Base-by-base conservation (phyloP, 2,888 invertebrate species). In the Cremastobaeus sp. region DNA sequence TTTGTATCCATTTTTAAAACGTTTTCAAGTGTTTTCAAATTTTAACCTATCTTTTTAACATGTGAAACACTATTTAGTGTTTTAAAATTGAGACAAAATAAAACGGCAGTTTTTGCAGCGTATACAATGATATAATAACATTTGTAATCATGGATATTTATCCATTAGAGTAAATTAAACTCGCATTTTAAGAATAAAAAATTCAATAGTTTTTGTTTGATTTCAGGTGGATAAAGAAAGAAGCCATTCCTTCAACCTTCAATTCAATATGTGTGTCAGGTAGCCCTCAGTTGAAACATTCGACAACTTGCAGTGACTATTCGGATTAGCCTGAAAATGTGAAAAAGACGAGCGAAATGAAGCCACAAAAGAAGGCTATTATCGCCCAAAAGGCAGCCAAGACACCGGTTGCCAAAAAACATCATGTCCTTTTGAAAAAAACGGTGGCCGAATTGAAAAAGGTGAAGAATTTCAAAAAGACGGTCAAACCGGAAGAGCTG, bases 291-390 rank as follows among this genome's bases (percentile, higher is more conserved):
- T 68, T 55, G 73, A 59, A 48, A 55, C 43, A 50, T 60, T 50
- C 25, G 66, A 54, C 52, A 69, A 71, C 47, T 48, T 17, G 6
- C 17, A 54, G 3, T 25, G 9, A 41, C 48, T 48, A 47, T 25
- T 41, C 45, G 39, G 47, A 74, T 72, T 70, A 59, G 72, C 66
- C 71, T 73, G 77, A 86, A 86, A 79, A 86, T 86, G 86, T 86
- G 83, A 87, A 83, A 76, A 74, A 76, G 77, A 75, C 76, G 70
- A 70, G 77, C 76, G 82, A 80, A 82, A 88, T 88, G 88, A 88
- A 86, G 85, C 86, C 87, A 80, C 87, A 87, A 81, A 88, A 87
- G 80, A 87, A 88, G 87, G 85, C 84, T 76, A 79, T 81, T 62
- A 83, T 83, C 82, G 84, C 82, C 84, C 81, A 81, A 70, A 88